phyloP scores from a whole-genome alignment of 2,888 invertebrate genomes.

The Scelioninae gen. 1 region DNA sequence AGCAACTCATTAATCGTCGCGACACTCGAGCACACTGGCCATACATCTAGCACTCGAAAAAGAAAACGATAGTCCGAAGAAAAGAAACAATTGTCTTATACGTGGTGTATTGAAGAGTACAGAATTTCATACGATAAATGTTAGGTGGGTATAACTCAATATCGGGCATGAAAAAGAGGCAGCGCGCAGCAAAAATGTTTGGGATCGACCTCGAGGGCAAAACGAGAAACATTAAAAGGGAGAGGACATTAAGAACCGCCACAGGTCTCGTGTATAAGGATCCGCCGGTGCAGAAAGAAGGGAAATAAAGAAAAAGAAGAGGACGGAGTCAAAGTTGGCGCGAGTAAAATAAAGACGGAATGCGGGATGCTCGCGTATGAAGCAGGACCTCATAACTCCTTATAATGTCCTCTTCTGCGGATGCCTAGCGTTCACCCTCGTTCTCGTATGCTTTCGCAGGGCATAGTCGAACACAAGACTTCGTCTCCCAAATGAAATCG shows the following conservation, averaged over 20 bases:
- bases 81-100: constrained; percentile 57
- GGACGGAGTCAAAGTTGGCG: constrained; percentile 66
- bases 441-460: constrained; percentile 78
- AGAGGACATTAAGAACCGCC: constrained; percentile 83
- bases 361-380: too few species aligned
- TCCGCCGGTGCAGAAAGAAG: constrained; percentile 74
- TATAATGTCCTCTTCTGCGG: too few species aligned
- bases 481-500: constrained; percentile 61
- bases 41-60: not conserved
- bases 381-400: too few species aligned
- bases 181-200: constrained; percentile 82
- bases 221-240: constrained; percentile 82
- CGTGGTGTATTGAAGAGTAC: constrained; percentile 45
- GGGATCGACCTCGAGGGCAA: constrained; percentile 83
- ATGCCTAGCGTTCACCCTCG: too few species aligned
- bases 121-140: constrained; percentile 66
- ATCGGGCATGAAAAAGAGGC: constrained; percentile 79
- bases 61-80: constrained; percentile 2
- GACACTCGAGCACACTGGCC: too few species aligned
- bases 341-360: constrained; percentile 72
- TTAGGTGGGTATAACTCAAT: constrained; percentile 82
- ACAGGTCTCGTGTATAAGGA: constrained; percentile 83
- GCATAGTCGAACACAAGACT: constrained; percentile 72
- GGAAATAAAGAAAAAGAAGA: constrained; percentile 73
- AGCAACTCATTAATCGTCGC: constrained; percentile 16